Evolutionary conservation across 2,888 invertebrate species (phyloP).

Genomic region (Perizoma flavofasciatum): DNA sequence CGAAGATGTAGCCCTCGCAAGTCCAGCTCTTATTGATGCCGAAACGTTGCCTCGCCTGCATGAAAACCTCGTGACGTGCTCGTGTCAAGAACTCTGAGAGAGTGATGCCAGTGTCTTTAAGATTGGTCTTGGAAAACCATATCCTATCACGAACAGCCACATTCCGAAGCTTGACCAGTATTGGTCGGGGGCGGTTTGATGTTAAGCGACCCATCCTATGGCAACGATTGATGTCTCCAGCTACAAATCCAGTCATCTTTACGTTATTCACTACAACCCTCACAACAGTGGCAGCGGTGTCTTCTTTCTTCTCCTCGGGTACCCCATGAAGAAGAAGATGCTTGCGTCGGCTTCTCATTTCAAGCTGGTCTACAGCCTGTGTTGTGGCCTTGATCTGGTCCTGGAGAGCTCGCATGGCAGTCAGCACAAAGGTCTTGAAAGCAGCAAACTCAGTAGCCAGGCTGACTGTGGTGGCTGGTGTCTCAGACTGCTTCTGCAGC

Average conservation of each 20-base stretch:
- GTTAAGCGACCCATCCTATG: conserved; percentile 16
- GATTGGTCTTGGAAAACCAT: no score
- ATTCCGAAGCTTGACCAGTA: conserved; percentile 3
- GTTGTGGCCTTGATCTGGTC: conserved; percentile 2
- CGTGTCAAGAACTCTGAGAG: conserved; percentile 9
- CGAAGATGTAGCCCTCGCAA: conserved; percentile 5
- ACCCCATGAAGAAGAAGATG: conserved; percentile 13
- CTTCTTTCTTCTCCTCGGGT: conserved; percentile 1
- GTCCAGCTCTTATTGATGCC: background rate
- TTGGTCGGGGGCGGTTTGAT: conserved; percentile 3
- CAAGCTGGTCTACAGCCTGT: conserved; percentile 8
- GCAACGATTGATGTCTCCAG: conserved; percentile 5
- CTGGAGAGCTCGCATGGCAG: conserved; percentile 4
- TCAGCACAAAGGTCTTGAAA: conserved; percentile 1
- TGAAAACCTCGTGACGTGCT: background rate
- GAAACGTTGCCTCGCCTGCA: no score
- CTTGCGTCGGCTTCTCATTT: conserved; percentile 11
- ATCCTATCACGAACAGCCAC: conserved; percentile 1
- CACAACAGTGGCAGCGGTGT: background rate
- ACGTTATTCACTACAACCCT: background rate
- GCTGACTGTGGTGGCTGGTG: no score
- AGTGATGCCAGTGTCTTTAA: conserved; percentile 1
- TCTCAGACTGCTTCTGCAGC: background rate
- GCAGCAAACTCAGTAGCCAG: background rate
- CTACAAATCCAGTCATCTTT: background rate